Evolutionary conservation across 2,113 vertebrate species (phyloP).

Genomic region (Romanogobio albipinnatus): DNA sequence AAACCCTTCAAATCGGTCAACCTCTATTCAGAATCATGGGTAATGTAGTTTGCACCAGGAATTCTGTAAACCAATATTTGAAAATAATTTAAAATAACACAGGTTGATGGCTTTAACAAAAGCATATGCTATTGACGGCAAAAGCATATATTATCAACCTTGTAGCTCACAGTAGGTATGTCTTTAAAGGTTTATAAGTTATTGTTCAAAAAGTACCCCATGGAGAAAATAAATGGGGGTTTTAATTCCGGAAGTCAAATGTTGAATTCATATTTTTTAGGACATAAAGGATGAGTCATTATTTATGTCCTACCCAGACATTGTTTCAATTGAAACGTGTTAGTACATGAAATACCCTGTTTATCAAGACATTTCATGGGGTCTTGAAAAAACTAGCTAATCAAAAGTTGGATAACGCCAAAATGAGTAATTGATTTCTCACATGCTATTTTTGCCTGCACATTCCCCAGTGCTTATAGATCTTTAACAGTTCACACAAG

Average conservation of each 20-base stretch:
- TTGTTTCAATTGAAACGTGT: not conserved
- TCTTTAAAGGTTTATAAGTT: no score
- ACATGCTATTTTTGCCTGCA: conserved; percentile 48
- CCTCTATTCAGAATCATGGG: not conserved
- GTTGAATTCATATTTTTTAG: no score
- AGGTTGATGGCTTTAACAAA: no score
- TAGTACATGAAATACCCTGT: not conserved
- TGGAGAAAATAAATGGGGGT: no score
- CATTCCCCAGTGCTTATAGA: conserved; percentile 43
- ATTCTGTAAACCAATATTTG: no score
- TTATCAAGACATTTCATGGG: not conserved
- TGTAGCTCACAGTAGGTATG: no score
- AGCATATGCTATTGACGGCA: no score
- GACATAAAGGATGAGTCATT: not conserved
- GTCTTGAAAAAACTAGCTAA: conserved; percentile 44
- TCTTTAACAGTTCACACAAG: conserved; percentile 44
- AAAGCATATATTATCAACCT: no score
- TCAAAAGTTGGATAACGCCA: conserved; percentile 48
- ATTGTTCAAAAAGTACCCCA: no score
- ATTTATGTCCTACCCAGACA: not conserved
- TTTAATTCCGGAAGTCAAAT: no score
- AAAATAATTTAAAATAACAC: no score
- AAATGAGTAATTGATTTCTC: conserved; percentile 56
- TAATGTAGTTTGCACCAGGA: not conserved
- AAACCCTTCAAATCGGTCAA: no score